Evolutionary conservation across 2,113 vertebrate genomes (phyloP), one percentile per base, ranked within the genome.

Genomic region (Rattus norvegicus): DNA sequence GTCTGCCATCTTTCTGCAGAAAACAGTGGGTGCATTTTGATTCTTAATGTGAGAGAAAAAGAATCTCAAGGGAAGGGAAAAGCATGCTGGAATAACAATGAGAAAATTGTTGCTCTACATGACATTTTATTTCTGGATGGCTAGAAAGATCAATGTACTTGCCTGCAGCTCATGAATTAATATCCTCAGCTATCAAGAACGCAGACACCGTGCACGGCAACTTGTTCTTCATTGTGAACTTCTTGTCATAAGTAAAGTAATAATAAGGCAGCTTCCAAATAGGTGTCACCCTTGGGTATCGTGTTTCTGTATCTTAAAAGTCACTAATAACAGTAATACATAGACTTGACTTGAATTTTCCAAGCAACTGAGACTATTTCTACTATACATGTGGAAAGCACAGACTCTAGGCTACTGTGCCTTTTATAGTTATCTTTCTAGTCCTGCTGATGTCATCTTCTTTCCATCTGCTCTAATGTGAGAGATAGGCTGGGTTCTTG

Each of bases 101-200:
- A 97, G 61, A 0, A 96, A 97, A 52, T 75, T 96, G 88, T 94
- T 98, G 88, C 76, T 98, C 7, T 95, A 97, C 91, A 93, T 95
- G 94, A 95, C 96, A 97, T 98, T 98, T 98, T 94, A 96, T 97
- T 98, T 98, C 97, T 97, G 77, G 67, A 83, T 96, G 88, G 91
- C 95, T 98, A 91, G 69, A 95, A 98, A 98, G 96, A 98, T 98
- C 98, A 98, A 97, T 98, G 96, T 92, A 93, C 83, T 98, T 98
- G 93, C 93, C 95, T 97, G 79, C n/a, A 96, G 17, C 90, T 96
- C 22, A 75, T 95, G 97, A 98, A 98, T 98, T 97, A 98, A 98
- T 98, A 97, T 97, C 69, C 28, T 69, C 88, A 91, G 84, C 91
- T 95, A 88, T 81, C 91, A 80, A 95, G 88, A 54, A 98, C 95